phyloP scores from a whole-genome alignment of 2,888 invertebrate species.

The Coelogynopora nodosa region DNA sequence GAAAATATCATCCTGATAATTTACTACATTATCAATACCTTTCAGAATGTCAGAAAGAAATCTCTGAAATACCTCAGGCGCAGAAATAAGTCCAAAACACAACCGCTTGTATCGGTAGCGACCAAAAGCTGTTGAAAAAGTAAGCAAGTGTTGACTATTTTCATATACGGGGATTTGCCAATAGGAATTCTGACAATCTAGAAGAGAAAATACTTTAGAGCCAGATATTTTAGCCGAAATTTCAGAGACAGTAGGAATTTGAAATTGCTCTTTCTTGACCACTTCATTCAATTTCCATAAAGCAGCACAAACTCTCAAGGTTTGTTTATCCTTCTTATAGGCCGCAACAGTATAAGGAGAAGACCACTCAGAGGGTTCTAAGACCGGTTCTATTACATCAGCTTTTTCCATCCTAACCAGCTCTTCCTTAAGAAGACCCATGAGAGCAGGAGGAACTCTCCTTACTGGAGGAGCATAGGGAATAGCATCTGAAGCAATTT shows the following conservation, averaged over 20 bases:
- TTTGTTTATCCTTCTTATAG: slow-evolving; percentile 30
- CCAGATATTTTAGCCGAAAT: neutral
- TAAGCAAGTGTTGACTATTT: slow-evolving; percentile 32
- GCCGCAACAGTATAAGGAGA: neutral
- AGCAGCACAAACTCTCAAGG: slow-evolving; percentile 35
- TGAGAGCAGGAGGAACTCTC: slow-evolving; percentile 25
- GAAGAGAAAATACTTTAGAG: slow-evolving; percentile 20
- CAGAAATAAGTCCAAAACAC: slow-evolving; percentile 19
- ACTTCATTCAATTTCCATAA: slow-evolving; percentile 34
- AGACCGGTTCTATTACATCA: slow-evolving; percentile 38
- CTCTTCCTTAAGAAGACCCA: slow-evolving; percentile 23
- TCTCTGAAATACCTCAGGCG: slow-evolving; percentile 32
- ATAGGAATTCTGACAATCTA: slow-evolving; percentile 33
- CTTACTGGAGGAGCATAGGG: neutral
- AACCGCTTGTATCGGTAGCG: slow-evolving; percentile 24
- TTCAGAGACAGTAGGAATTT: slow-evolving; percentile 36
- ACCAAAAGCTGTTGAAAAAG: slow-evolving; percentile 36
- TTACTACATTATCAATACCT: slow-evolving; percentile 9
- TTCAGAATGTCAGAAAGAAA: neutral
- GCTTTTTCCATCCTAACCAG: slow-evolving; percentile 36
- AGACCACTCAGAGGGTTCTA: slow-evolving; percentile 43
- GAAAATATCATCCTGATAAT: neutral
- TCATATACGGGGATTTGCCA: slow-evolving; percentile 25
- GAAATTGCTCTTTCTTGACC: slow-evolving; percentile 27
- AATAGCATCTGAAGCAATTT: slow-evolving; percentile 11